Conservation (phyloP, 2,113 vertebrate genomes). For the Candoia aspera region DNA sequence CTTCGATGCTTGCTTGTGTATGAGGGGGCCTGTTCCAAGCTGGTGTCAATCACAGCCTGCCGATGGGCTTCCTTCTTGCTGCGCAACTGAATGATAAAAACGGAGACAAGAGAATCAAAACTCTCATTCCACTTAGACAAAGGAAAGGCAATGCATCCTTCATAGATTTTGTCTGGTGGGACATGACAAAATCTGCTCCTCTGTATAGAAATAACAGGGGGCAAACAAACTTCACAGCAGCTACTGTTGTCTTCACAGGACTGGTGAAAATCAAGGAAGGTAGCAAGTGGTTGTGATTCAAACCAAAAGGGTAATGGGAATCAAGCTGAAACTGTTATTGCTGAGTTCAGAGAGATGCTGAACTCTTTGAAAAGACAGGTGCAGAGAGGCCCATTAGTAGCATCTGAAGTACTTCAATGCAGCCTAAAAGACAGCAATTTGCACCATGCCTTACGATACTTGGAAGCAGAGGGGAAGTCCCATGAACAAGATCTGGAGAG, state of each 20-base stretch:
- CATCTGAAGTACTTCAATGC: neutral
- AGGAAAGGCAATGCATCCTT: neutral
- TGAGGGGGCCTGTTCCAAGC: conserved; percentile 51
- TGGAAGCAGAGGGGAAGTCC: neutral
- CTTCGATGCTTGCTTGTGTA: conserved; percentile 65
- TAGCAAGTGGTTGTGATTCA: neutral
- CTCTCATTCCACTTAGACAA: neutral
- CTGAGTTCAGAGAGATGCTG: neutral
- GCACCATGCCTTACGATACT: no score
- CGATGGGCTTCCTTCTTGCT: conserved; percentile 69
- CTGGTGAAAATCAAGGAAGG: no score
- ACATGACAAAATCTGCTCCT: neutral
- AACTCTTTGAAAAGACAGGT: neutral
- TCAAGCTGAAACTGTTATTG: no score
- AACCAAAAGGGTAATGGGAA: neutral
- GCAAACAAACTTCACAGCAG: neutral
- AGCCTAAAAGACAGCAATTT: neutral
- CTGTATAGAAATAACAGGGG: neutral
- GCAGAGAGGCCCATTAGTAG: neutral
- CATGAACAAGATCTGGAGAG: no score
- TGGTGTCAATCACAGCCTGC: conserved; percentile 56
- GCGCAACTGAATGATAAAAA: conserved; percentile 55
- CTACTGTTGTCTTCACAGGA: neutral
- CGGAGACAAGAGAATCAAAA: neutral
- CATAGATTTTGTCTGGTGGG: neutral